phyloP scores from a whole-genome alignment of 2,797 vertebrate species.

The Sciurus vulgaris region DNA sequence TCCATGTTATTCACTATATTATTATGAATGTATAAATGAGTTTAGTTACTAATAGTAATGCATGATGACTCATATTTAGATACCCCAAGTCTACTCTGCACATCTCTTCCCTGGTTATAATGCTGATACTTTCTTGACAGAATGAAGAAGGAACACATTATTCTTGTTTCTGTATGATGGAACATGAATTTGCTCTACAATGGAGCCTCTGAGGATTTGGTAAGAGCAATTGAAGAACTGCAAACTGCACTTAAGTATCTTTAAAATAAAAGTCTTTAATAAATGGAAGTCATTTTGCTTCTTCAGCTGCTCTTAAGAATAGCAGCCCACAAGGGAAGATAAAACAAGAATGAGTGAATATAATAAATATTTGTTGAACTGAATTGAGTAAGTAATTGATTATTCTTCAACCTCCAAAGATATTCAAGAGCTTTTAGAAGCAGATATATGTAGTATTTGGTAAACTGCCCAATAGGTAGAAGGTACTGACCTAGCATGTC shows the following conservation, averaged over 20 bases:
- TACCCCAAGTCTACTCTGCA: background rate
- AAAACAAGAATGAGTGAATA: constrained; percentile 65
- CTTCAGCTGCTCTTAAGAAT: constrained; percentile 73
- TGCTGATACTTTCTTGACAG: constrained; percentile 65
- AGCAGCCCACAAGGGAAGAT: constrained; percentile 28
- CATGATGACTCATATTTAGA: background rate
- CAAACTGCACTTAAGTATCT: constrained; percentile 77
- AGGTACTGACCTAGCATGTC: background rate
- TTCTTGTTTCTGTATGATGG: constrained; percentile 42
- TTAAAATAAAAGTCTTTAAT: constrained; percentile 78
- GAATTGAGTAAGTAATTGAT: constrained; percentile 74
- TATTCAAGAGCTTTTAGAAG: constrained; percentile 60
- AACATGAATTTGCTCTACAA: constrained; percentile 67
- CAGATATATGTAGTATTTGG: background rate
- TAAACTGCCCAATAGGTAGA: background rate
- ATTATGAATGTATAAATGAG: background rate
- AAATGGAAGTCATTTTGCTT: constrained; percentile 75
- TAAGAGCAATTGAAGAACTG: constrained; percentile 77
- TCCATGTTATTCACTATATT: background rate
- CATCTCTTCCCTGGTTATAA: background rate
- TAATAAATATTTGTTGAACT: constrained; percentile 79
- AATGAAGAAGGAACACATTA: constrained; percentile 50
- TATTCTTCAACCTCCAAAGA: constrained; percentile 65
- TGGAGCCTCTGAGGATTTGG: constrained; percentile 73
- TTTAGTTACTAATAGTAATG: background rate